Evolutionary conservation across 2,797 vertebrate species (phyloP), one percentile per base, ranked within the genome.

Genomic region (Streptopelia turtur): DNA sequence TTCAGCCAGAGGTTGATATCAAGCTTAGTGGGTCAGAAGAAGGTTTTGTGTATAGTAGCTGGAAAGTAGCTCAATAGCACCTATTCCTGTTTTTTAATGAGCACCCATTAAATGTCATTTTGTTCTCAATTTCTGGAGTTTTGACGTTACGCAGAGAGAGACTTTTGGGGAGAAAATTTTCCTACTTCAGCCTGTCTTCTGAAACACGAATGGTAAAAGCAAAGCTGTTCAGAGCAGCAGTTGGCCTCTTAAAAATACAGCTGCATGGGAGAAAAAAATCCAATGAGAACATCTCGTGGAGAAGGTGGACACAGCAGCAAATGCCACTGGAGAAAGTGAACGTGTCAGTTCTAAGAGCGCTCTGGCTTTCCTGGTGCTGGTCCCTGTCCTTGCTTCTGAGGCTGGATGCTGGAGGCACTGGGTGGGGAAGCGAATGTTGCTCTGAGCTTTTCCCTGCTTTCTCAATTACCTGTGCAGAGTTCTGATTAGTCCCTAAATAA

Each of bases 161-260:
- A 3, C 43, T 92, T 90, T 64, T 35, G n/a, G 18, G 56, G 23
- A 78, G 71, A 56, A 88, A 77, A 70, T 74, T 66, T 92, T 85
- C 71, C 57, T 75, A 43, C 50, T 92, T 89, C 66, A 79, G 33
- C 63, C 39, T 87, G 45, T 91, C 37, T 85, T 60, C 43, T 71
- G 50, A 92, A 93, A 81, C 81, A 53, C 80, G 94, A 95, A 91
- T 68, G 71, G 64, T 68, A 39, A 79, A 82, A 89, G 78, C 18
- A 61, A 50, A 50, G 37, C 39, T 63, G 27, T 71, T 75, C 52
- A 71, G 75, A 80, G 64, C 66, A 93, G 30, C 21, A 64, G 60
- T 43, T 80, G 81, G 71, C 83, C 78, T 92, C 81, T 80, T 89
- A 70, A 89, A 82, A 93, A 85, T 47, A 79, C 28, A 80, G 10